These are phyloP conservation scores for Melanostoma scalare DNA, from an alignment of 2,888 invertebrate genomes.

Conservation along the genomic window DNA sequence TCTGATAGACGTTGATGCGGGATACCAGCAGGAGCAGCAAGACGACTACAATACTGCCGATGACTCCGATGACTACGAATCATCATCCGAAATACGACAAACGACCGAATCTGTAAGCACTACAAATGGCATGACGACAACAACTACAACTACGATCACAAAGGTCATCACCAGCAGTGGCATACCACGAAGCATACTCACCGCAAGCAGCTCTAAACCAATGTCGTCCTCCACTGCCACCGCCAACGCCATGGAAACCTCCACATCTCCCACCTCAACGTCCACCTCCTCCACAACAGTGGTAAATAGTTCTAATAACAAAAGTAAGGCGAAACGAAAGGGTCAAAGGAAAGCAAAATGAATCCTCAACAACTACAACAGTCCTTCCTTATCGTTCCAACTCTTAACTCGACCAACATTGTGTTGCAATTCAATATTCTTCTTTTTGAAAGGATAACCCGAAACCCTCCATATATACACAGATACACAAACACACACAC, in stretches of 20 bases:
- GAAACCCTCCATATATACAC: not conserved
- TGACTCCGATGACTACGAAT: conserved; percentile 51
- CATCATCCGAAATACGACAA: conserved; percentile 51
- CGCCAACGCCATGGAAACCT: no score
- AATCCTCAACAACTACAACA: conserved; percentile 8
- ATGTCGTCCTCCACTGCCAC: not conserved
- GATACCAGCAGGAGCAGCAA: not conserved
- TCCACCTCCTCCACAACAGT: conserved; percentile 29
- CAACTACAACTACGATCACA: conserved; percentile 80
- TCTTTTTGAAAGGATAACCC: conserved; percentile 27
- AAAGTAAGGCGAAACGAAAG: conserved; percentile 58
- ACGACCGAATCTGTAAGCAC: conserved; percentile 78
- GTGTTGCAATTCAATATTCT: conserved; percentile 43
- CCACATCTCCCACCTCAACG: not conserved
- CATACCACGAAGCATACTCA: conserved; percentile 76
- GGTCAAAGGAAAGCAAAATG: conserved; percentile 59
- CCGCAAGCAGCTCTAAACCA: conserved; percentile 31
- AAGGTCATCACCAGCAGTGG: conserved; percentile 80
- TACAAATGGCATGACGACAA: conserved; percentile 78
- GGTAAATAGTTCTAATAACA: conserved; percentile 58
- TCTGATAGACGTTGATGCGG: conserved; percentile 28
- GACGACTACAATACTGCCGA: not conserved
- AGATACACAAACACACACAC: no score
- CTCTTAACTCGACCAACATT: not conserved
- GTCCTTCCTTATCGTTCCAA: not conserved